Base-by-base conservation (phyloP, 2,113 vertebrate genomes). In the Callithrix jacchus region DNA sequence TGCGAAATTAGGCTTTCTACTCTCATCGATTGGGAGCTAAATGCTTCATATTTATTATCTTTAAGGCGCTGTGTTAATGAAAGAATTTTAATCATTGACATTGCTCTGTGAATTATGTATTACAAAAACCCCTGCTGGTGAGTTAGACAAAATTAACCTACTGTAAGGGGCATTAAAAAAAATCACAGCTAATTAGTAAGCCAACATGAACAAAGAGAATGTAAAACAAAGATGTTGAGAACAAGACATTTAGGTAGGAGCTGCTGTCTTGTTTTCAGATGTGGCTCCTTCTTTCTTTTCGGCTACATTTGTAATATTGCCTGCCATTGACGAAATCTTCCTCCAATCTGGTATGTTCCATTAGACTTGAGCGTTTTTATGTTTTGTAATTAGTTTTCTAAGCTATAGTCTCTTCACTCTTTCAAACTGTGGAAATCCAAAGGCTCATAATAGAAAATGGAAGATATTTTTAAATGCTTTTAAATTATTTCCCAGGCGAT, bases 141-240 rank as follows among this genome's bases (percentile, higher is more conserved):
- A 98, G 98, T 98, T 98, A 98, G 98, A 98, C 98, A 98, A 98
- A 98, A 99, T 99, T 98, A 99, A 99, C 98, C 98, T 98, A 98
- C 98, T 97, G 97, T 98, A 98, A 97, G 98, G 98, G 98, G 98
- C 98, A 98, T 98, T 98, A 98, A 98, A 98, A 98, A 97, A 98
- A 98, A 96, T 97, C 98, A 98, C 96, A 98, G 98, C 98, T 99
- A 99, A 99, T 99, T 98, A 99, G 98, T 98, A 98, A 98, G 96
- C 97, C 97, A 98, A 98, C 97, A 98, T 97, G 98, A 99, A 99
- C 98, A 99, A 98, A 99, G 98, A 98, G 96, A 98, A 98, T 94
- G 96, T 98, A 97, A 98, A 98, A 98, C 97, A 97, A 98, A 98
- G 98, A 98, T 97, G 95, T 96, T 81, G 97, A 97, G 98, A 98